phyloP scores from a whole-genome alignment of 2,113 vertebrate species.

The Candoia aspera region DNA sequence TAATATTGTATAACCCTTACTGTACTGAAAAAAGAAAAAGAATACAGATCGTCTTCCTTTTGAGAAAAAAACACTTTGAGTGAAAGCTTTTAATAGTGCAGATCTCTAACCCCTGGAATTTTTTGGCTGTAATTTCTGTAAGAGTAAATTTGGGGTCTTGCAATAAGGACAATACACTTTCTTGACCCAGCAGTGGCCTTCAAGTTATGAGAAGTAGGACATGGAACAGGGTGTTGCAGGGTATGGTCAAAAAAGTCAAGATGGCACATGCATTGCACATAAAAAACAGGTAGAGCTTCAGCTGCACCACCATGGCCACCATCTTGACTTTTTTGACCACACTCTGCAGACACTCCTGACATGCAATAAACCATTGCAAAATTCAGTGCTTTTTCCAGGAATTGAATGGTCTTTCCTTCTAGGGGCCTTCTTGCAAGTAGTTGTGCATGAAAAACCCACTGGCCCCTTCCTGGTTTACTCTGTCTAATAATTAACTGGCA shows the following conservation, averaged over 20 bases:
- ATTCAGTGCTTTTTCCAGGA: not conserved
- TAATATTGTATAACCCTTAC: not conserved
- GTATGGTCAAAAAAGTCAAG: not conserved
- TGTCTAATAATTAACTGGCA: not conserved
- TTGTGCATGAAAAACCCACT: not conserved
- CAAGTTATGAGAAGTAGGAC: not conserved
- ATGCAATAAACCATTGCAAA: not conserved
- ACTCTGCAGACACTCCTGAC: not conserved
- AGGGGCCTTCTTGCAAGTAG: not conserved
- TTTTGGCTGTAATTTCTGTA: not conserved
- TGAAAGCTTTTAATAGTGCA: not conserved
- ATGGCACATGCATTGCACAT: not conserved
- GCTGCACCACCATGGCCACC: not conserved
- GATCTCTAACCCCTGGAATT: not conserved
- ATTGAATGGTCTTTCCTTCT: not conserved
- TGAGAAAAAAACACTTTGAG: not conserved
- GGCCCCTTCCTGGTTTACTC: not conserved
- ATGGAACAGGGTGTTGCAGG: not conserved
- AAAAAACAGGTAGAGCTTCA: not conserved
- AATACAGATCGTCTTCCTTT: not conserved
- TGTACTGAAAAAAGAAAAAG: not conserved
- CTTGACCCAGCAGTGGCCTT: not conserved
- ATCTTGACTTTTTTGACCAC: not conserved
- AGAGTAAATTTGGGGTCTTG: not conserved
- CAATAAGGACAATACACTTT: not conserved